phyloP scores from a whole-genome alignment of 1,140 invertebrate genomes.

The Physella acuta region DNA sequence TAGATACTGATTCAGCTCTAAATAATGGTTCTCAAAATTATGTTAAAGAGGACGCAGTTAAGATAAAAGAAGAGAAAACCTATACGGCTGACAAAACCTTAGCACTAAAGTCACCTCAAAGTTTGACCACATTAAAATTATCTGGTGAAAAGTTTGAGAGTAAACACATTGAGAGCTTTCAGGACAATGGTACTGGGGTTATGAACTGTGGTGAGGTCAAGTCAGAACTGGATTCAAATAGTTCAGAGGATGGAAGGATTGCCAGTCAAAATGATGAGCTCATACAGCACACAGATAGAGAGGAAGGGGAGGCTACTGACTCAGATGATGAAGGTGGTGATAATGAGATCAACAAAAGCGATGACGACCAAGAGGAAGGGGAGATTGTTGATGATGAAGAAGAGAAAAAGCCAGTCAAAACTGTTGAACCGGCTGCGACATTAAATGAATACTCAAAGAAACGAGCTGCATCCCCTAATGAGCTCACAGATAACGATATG shows the following conservation, averaged over 20 bases:
- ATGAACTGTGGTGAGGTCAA: background rate
- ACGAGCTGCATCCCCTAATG: background rate
- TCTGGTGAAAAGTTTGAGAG: no score
- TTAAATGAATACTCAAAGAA: background rate
- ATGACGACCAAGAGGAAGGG: slow-evolving; percentile 17
- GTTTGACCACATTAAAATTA: no score
- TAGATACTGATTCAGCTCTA: background rate
- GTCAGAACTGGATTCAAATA: no score
- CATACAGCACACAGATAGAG: slow-evolving; percentile 10
- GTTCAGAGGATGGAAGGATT: no score
- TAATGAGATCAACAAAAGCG: background rate
- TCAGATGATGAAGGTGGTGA: slow-evolving; percentile 2
- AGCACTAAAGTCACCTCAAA: no score
- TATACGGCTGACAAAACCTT: no score
- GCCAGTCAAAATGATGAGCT: no score
- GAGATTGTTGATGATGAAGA: slow-evolving; percentile 23
- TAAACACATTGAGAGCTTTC: no score
- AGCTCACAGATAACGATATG: slow-evolving; percentile 8
- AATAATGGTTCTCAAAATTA: background rate
- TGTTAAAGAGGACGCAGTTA: background rate
- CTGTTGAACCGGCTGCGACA: no score
- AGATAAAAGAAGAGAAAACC: background rate
- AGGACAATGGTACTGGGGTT: background rate
- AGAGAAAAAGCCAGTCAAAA: background rate
- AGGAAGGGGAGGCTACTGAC: slow-evolving; percentile 22